phyloP scores from a whole-genome alignment of 2,888 invertebrate species.

The Molanna angustata region DNA sequence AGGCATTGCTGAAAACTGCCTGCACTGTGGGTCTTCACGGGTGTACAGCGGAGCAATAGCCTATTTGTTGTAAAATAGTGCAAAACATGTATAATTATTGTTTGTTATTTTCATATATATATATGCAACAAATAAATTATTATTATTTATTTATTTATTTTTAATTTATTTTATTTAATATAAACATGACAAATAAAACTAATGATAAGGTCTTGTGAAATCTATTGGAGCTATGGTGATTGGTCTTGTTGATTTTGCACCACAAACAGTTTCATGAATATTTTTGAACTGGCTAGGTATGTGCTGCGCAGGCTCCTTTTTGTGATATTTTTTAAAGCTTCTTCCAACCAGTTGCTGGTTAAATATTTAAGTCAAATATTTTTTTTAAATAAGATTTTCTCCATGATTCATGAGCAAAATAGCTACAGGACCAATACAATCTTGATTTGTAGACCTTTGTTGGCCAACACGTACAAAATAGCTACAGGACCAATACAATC shows the following conservation, averaged over 20 bases:
- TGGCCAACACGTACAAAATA: too few species aligned
- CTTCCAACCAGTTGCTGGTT: slow-evolving; percentile 70
- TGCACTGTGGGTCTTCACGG: too few species aligned
- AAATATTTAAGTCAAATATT: slow-evolving; percentile 61
- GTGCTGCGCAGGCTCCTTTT: slow-evolving; percentile 72
- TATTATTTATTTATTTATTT: too few species aligned
- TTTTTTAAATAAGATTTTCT: slow-evolving; percentile 69
- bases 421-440: slow-evolving; percentile 47
- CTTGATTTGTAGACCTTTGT: slow-evolving; percentile 37
- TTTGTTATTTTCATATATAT: too few species aligned
- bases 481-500: too few species aligned
- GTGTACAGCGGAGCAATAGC: too few species aligned
- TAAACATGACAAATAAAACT: too few species aligned
- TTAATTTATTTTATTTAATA: too few species aligned
- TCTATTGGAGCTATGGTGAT: slow-evolving; percentile 77
- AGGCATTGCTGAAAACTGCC: too few species aligned
- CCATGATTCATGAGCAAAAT: slow-evolving; percentile 70
- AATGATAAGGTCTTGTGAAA: slow-evolving; percentile 86
- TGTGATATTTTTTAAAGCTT: slow-evolving; percentile 76
- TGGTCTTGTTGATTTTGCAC: slow-evolving; percentile 74
- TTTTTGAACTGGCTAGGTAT: slow-evolving; percentile 78
- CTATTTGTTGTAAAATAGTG: too few species aligned
- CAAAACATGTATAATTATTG: too few species aligned
- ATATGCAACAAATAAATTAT: too few species aligned
- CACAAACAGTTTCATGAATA: slow-evolving; percentile 73